These are phyloP conservation scores for Vanessa tameamea DNA, from an alignment of 1,140 invertebrate genomes.

Conservation along the genomic window DNA sequence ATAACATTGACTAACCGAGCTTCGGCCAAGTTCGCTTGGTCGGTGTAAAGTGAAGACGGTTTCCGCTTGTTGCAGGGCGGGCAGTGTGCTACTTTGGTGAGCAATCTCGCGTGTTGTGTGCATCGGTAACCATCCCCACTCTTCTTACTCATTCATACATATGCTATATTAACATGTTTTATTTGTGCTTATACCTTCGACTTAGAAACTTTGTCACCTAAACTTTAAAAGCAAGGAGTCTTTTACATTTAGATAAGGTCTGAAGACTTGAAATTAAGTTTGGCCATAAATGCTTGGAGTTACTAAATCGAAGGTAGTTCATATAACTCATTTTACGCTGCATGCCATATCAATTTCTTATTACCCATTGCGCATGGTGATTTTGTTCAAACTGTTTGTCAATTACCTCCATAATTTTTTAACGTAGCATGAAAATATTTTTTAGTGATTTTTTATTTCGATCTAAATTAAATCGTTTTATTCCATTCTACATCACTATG, in stretches of 20 bases:
- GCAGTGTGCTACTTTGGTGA: conserved; percentile 92
- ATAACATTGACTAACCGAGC: conserved; percentile 32
- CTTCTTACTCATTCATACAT: conserved; percentile 80
- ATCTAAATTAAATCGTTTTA: background rate
- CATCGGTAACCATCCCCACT: conserved; percentile 89
- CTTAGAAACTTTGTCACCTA: conserved; percentile 39
- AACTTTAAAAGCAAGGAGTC: background rate
- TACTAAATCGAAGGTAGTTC: conserved; percentile 54
- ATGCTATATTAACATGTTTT: conserved; percentile 71
- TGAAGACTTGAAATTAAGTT: background rate
- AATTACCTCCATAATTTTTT: conserved; percentile 6
- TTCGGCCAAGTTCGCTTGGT: conserved; percentile 30
- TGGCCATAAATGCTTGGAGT: background rate
- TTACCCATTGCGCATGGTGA: conserved; percentile 53
- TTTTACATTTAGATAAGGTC: background rate
- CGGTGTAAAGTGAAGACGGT: conserved; percentile 85
- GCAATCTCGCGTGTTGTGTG: conserved; percentile 95
- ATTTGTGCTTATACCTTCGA: conserved; percentile 59
- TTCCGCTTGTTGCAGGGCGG: conserved; percentile 81
- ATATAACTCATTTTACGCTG: conserved; percentile 62
- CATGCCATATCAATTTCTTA: conserved; percentile 61
- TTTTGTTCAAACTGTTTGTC: conserved; percentile 12
- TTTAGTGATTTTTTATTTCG: background rate
- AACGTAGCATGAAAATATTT: conserved; percentile 23
- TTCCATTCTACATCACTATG: background rate